These are phyloP conservation scores for Bombus consobrinus DNA, from an alignment of 1,140 invertebrate genomes.

Conservation along the genomic window DNA sequence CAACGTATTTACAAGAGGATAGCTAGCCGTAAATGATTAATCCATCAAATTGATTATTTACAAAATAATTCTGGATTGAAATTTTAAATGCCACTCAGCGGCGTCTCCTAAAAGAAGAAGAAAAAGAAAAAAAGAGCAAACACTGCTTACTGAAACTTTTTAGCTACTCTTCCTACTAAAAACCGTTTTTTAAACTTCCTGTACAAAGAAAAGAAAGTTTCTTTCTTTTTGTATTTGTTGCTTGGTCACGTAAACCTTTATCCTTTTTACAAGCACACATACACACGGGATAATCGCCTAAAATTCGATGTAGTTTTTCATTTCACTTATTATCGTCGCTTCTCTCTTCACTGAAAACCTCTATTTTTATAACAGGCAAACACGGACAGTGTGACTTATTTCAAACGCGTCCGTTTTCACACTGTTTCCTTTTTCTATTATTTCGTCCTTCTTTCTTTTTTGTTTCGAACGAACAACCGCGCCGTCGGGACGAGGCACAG, in stretches of 20 bases:
- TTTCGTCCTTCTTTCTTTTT: too few species aligned
- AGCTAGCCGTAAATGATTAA: neutral
- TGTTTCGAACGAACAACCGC: neutral
- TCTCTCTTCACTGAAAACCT: neutral
- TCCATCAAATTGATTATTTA: slow-evolving; percentile 4
- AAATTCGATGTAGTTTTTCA: slow-evolving; percentile 31
- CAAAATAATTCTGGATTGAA: neutral
- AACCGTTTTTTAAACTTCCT: neutral
- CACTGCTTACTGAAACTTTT: neutral
- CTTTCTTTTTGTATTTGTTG: neutral
- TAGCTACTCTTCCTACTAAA: neutral
- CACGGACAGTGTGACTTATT: neutral
- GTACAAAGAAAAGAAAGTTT: neutral
- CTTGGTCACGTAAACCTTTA: neutral
- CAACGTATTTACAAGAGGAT: slow-evolving; percentile 31
- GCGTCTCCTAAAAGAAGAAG: too few species aligned
- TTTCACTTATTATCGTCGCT: neutral
- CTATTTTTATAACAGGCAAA: neutral
- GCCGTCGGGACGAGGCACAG: neutral
- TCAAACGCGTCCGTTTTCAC: neutral
- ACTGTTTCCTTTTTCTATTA: neutral
- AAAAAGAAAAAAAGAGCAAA: neutral
- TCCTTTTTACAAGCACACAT: neutral
- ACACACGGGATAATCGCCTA: slow-evolving; percentile 1
- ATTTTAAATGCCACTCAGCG: neutral